These are phyloP conservation scores for Littorina saxatilis DNA, from an alignment of 1,140 invertebrate genomes.

Conservation along the genomic window DNA sequence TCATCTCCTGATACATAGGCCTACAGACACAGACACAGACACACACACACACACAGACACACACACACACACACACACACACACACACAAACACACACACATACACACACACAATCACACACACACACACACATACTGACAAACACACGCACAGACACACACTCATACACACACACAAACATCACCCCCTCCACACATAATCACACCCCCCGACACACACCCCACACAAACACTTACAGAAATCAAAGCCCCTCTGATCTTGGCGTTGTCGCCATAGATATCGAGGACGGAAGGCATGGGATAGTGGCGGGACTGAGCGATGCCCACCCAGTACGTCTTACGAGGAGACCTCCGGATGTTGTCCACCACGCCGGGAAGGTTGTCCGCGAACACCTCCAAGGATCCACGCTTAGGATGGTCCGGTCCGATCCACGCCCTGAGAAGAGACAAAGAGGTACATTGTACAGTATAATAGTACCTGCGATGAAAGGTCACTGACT, in stretches of 20 bases:
- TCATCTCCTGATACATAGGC: no score
- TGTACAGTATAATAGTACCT: neutral
- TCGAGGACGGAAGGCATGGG: slow-evolving; percentile 67
- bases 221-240: slow-evolving; percentile 49
- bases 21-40: no score
- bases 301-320: slow-evolving; percentile 76
- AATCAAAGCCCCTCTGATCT: slow-evolving; percentile 64
- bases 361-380: slow-evolving; percentile 77
- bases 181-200: neutral
- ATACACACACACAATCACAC: neutral
- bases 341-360: slow-evolving; percentile 84
- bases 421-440: slow-evolving; percentile 17
- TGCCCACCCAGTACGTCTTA: slow-evolving; percentile 82
- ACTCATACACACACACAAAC: neutral
- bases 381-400: slow-evolving; percentile 58
- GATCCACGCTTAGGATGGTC: neutral
- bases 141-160: neutral
- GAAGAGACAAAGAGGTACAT: neutral
- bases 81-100: neutral
- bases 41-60: no score
- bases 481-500: no score
- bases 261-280: slow-evolving; percentile 68
- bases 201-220: neutral
- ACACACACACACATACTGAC: neutral
- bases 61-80: no score